A percentile compares a stretch with the other conserved stretches of the same genome.
phyloP scores from a whole-genome alignment of 2,888 invertebrate species.

The Phymatocera aterrima region DNA sequence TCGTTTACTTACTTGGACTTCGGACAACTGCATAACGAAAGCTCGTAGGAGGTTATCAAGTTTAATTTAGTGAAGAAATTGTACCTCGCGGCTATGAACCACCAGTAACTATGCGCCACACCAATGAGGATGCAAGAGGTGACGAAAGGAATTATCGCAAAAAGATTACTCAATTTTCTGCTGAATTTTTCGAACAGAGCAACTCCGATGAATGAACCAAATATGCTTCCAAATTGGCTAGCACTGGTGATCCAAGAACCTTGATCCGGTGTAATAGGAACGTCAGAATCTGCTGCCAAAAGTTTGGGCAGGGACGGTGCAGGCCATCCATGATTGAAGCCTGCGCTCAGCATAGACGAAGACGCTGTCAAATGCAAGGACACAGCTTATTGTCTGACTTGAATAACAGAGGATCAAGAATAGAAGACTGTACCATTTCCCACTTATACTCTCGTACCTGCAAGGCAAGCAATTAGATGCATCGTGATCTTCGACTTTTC shows the following conservation, averaged over 20 bases:
- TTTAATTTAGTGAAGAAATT: too few relatives aligned
- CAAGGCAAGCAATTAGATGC: constrained; percentile 47
- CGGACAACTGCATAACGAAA: too few relatives aligned
- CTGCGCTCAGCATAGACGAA: constrained; percentile 39
- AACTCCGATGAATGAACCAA: constrained; percentile 51
- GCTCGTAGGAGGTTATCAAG: too few relatives aligned
- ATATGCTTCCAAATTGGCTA: constrained; percentile 46
- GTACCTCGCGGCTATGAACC: constrained; percentile 50
- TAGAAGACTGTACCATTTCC: background rate
- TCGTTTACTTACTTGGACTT: too few relatives aligned
- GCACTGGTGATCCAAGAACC: constrained; percentile 50
- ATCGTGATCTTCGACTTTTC: constrained; percentile 19
- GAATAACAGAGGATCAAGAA: too few relatives aligned
- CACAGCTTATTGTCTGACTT: too few relatives aligned
- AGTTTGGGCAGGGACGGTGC: constrained; percentile 43
- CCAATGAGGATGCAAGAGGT: constrained; percentile 51
- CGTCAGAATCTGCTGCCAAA: background rate
- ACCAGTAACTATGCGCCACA: constrained; percentile 46
- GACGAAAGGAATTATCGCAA: constrained; percentile 44
- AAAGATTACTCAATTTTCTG: constrained; percentile 53
- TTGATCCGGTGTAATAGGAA: constrained; percentile 45
- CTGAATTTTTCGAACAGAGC: constrained; percentile 52
- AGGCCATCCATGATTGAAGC: constrained; percentile 50
- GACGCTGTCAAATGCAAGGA: constrained; percentile 50
- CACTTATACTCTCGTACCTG: constrained; percentile 44